Evolutionary conservation across 2,888 invertebrate genomes (phyloP).

Genomic region (Serrognathus titanus): DNA sequence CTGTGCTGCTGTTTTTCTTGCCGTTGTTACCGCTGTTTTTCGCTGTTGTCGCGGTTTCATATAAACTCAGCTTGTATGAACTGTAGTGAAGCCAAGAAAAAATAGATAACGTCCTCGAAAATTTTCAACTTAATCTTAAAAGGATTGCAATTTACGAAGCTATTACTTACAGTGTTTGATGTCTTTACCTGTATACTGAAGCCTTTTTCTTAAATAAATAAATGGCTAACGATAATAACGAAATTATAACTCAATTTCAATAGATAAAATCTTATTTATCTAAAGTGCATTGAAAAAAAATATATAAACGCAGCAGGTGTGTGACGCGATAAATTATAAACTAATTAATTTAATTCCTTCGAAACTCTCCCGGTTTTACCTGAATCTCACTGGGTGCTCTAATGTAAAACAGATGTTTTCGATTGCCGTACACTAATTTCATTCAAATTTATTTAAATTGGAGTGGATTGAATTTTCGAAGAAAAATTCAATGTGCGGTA

Average conservation of each 20-base stretch:
- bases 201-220: too few relatives aligned
- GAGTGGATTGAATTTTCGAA: background rate
- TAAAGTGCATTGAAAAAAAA: background rate
- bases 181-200: too few relatives aligned
- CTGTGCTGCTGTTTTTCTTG: too few relatives aligned
- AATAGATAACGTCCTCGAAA: too few relatives aligned
- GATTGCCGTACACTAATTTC: background rate
- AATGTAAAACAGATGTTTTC: background rate
- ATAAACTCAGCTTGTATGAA: too few relatives aligned
- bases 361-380: conserved; percentile 13
- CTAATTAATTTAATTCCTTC: conserved; percentile 20
- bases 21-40: too few relatives aligned
- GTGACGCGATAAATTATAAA: conserved; percentile 21
- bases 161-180: too few relatives aligned
- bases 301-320: conserved; percentile 16
- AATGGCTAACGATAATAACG: background rate
- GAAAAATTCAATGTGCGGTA: background rate
- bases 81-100: too few relatives aligned
- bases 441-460: conserved; percentile 2
- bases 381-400: conserved; percentile 13
- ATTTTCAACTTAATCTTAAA: too few relatives aligned
- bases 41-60: too few relatives aligned
- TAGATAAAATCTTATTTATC: conserved; percentile 10
- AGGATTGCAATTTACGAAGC: too few relatives aligned
- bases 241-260: background rate